phyloP scores from a whole-genome alignment of 2,113 vertebrate genomes.

The Tachuris rubrigastra region DNA sequence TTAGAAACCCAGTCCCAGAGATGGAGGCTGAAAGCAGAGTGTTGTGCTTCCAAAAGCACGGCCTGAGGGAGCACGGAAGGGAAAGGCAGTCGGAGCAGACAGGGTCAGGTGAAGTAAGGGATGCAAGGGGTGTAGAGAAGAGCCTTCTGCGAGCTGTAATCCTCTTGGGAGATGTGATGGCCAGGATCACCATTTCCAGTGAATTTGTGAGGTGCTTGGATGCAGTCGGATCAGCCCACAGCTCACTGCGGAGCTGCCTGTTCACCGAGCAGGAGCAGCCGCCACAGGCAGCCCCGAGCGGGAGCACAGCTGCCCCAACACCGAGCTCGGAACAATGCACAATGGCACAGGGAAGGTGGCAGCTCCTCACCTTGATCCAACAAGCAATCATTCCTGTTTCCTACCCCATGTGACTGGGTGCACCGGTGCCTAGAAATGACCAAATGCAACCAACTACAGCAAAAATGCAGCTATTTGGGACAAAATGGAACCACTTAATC shows the following conservation, averaged over 20 bases:
- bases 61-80: background rate
- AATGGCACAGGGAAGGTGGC: accelerated
- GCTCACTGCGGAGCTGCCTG: background rate
- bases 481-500: background rate
- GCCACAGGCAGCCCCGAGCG: accelerated
- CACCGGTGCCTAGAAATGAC: background rate
- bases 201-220: background rate
- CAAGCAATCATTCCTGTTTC: background rate
- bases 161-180: background rate
- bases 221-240: background rate
- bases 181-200: background rate
- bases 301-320: background rate
- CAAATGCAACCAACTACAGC: background rate
- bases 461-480: background rate
- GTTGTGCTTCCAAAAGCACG: background rate
- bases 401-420: background rate
- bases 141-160: background rate
- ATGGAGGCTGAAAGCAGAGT: background rate
- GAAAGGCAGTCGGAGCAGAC: background rate
- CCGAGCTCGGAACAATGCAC: background rate
- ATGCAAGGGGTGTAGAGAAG: background rate
- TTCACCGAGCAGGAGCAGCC: background rate
- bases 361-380: background rate
- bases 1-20: background rate
- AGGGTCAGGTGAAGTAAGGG: background rate